Evolutionary conservation across 2,113 vertebrate species (phyloP).

Genomic region (Oncorhynchus masou): DNA sequence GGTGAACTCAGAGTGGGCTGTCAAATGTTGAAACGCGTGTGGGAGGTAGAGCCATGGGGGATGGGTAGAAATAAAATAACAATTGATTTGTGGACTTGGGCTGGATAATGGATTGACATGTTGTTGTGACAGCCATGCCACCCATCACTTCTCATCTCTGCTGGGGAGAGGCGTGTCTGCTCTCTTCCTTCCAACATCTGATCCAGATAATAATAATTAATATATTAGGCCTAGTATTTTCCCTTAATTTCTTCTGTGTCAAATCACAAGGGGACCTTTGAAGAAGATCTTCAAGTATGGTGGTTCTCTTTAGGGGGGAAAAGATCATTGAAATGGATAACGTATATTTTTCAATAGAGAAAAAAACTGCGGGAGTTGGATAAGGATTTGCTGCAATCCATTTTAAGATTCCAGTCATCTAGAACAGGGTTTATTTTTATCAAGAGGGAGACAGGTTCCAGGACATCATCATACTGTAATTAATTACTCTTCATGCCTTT

Average conservation of each 20-base stretch:
- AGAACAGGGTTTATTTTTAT: not conserved
- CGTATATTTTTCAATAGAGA: too few species aligned
- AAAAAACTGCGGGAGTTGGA: too few species aligned
- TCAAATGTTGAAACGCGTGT: not conserved
- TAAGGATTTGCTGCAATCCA: too few species aligned
- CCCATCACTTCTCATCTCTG: not conserved
- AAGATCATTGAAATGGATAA: too few species aligned
- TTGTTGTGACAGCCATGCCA: slow-evolving; percentile 1
- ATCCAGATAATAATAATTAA: too few species aligned
- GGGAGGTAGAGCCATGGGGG: not conserved
- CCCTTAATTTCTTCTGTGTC: too few species aligned
- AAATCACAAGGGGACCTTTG: too few species aligned
- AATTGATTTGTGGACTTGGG: not conserved
- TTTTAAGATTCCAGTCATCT: not conserved
- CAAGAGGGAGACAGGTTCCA: not conserved
- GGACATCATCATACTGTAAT: not conserved
- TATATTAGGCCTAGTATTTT: too few species aligned
- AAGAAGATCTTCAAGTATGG: too few species aligned
- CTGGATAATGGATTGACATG: slow-evolving; percentile 1
- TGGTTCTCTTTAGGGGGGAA: too few species aligned
- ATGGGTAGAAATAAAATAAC: not conserved
- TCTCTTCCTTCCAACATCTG: too few species aligned
- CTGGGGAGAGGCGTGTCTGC: not conserved
- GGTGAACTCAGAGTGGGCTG: not conserved
- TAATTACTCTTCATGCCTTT: too few species aligned